Percentiles rank a stretch among this genome's conserved stretches.
These are phyloP conservation scores for Lerema accius DNA, from an alignment of 1,140 invertebrate species.

Conservation along the genomic window DNA sequence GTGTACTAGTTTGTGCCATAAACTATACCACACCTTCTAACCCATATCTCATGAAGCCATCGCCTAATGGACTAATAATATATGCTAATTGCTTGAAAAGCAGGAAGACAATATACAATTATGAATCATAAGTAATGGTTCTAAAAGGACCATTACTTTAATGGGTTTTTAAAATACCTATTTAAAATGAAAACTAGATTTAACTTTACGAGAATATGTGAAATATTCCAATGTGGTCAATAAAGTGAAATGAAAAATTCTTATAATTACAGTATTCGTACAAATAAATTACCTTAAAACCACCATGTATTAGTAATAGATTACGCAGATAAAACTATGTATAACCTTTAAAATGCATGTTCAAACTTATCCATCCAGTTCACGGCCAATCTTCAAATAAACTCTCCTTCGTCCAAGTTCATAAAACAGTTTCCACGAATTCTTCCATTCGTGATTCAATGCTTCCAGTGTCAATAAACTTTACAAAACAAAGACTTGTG, in stretches of 20 bases:
- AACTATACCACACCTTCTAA: conserved; percentile 41
- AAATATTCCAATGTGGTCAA: too few relatives aligned
- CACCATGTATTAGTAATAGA: too few relatives aligned
- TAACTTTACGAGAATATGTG: background rate
- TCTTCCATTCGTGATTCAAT: conserved; percentile 28
- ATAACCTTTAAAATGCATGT: too few relatives aligned
- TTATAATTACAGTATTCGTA: too few relatives aligned
- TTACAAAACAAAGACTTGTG: conserved; percentile 54
- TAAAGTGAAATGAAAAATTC: too few relatives aligned
- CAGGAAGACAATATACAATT: conserved; percentile 43
- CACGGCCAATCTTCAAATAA: conserved; percentile 14
- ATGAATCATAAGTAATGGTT: conserved; percentile 56
- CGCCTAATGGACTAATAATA: conserved; percentile 53
- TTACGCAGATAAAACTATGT: too few relatives aligned
- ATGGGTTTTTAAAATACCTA: conserved; percentile 11
- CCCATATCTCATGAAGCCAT: conserved; percentile 34
- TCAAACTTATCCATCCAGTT: too few relatives aligned
- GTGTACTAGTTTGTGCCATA: conserved; percentile 29
- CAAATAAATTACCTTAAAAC: too few relatives aligned
- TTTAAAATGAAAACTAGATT: conserved; percentile 21
- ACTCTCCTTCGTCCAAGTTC: background rate
- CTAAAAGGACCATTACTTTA: conserved; percentile 28
- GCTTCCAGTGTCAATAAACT: conserved; percentile 51
- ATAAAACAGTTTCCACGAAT: conserved; percentile 38
- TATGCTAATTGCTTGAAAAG: conserved; percentile 58